These are phyloP conservation scores for Dinocampus coccinellae DNA, from an alignment of 2,888 invertebrate genomes.

Conservation along the genomic window DNA sequence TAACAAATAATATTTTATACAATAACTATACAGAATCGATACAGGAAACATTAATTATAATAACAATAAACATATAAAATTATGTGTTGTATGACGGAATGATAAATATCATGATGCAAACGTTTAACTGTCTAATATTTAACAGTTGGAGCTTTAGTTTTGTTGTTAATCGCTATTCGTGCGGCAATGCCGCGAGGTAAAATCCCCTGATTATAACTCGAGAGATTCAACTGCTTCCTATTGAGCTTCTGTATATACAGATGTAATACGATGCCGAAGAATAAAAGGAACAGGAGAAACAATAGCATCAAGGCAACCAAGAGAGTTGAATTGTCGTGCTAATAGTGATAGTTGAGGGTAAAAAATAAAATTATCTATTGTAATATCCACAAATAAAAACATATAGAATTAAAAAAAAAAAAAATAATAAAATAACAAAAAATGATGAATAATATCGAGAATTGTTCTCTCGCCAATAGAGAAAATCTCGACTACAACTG, in stretches of 20 bases:
- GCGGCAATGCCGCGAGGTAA: slow-evolving; percentile 26
- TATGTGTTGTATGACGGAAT: background rate
- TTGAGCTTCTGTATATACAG: background rate
- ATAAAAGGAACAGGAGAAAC: no score
- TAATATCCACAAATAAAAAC: no score
- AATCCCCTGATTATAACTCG: slow-evolving; percentile 33
- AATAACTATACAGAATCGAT: background rate
- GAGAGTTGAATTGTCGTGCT: no score
- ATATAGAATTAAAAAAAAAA: no score
- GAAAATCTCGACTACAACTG: no score
- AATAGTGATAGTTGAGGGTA: no score
- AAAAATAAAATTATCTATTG: no score
- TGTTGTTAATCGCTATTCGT: slow-evolving; percentile 34
- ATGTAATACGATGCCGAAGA: background rate
- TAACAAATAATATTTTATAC: background rate
- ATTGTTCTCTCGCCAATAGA: no score
- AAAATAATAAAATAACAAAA: no score
- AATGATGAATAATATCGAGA: no score
- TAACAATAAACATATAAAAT: background rate
- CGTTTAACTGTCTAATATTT: background rate
- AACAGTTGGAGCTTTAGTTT: slow-evolving; percentile 16
- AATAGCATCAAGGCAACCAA: no score
- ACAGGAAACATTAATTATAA: background rate
- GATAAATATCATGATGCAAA: background rate
- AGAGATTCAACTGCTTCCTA: slow-evolving; percentile 18